Conservation (phyloP, 2,113 vertebrate genomes). For the Heterotilapia buettikoferi region DNA sequence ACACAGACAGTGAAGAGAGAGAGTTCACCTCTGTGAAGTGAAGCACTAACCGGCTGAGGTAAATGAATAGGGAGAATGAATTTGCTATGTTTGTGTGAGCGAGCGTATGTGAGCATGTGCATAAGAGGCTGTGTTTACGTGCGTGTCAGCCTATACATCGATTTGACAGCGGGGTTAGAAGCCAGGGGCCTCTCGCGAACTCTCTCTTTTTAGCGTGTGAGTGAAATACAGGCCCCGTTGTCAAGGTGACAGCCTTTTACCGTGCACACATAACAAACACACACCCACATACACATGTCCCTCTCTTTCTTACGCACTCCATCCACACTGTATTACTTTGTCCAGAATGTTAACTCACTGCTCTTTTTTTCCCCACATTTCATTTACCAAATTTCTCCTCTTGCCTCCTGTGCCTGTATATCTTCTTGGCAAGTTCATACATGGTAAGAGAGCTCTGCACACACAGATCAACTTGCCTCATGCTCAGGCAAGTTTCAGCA, state of each 20-base stretch:
- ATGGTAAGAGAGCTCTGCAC: neutral
- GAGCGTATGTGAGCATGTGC: neutral
- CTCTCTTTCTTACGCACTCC: neutral
- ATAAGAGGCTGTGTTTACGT: neutral
- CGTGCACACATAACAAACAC: slow-evolving; percentile 23
- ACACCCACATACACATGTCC: neutral
- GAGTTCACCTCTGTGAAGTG: slow-evolving; percentile 12
- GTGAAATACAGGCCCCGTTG: slow-evolving; percentile 56
- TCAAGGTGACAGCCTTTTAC: slow-evolving; percentile 55
- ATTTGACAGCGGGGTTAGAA: slow-evolving; percentile 45
- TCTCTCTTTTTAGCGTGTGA: slow-evolving; percentile 27
- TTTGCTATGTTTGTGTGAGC: slow-evolving; percentile 19
- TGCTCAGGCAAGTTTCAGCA: slow-evolving; percentile 34
- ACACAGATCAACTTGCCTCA: slow-evolving; percentile 3
- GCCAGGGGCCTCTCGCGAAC: slow-evolving; percentile 40
- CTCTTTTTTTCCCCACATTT: neutral
- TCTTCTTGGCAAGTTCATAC: slow-evolving; percentile 27
- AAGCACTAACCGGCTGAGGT: neutral
- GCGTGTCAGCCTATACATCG: neutral
- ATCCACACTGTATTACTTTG: neutral
- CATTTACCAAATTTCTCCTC: neutral
- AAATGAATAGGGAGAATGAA: slow-evolving; percentile 17
- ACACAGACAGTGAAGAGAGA: neutral
- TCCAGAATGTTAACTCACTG: neutral
- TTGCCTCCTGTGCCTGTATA: neutral